These are phyloP conservation scores for Botia almorhae DNA, from an alignment of 2,797 vertebrate species.

Conservation along the genomic window DNA sequence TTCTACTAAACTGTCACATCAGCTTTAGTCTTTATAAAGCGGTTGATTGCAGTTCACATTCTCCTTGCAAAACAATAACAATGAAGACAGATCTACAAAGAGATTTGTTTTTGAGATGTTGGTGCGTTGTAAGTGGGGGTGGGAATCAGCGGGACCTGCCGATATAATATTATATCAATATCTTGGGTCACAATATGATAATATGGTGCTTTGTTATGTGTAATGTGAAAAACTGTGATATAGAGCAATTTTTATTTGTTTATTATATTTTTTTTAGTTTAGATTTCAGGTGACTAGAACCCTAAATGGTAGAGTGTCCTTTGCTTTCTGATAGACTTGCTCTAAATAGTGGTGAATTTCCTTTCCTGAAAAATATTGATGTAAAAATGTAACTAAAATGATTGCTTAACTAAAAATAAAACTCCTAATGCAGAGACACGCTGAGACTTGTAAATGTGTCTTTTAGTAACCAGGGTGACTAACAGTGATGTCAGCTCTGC, in stretches of 20 bases:
- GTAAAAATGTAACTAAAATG: neutral
- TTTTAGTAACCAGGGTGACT: constrained; percentile 62
- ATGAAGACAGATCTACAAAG: neutral
- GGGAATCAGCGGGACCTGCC: neutral
- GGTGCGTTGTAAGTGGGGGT: constrained; percentile 13
- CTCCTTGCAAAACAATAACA: neutral
- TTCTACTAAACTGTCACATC: neutral
- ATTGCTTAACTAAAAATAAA: neutral
- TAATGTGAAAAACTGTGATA: no score
- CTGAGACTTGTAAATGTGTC: constrained; percentile 52
- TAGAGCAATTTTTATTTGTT: no score
- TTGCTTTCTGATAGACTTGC: no score
- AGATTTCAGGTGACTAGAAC: no score
- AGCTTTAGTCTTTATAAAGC: constrained; percentile 1
- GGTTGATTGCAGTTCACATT: neutral
- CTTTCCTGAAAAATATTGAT: neutral
- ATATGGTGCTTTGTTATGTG: neutral
- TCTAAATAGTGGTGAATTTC: neutral
- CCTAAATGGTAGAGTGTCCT: no score
- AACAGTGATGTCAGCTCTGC: constrained; percentile 43
- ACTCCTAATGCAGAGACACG: neutral
- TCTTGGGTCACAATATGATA: neutral
- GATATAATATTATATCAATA: neutral
- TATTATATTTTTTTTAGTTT: no score
- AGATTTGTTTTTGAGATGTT: neutral